These are phyloP conservation scores for Drosophila imparisetae DNA, from an alignment of 2,888 invertebrate species.

Conservation along the genomic window DNA sequence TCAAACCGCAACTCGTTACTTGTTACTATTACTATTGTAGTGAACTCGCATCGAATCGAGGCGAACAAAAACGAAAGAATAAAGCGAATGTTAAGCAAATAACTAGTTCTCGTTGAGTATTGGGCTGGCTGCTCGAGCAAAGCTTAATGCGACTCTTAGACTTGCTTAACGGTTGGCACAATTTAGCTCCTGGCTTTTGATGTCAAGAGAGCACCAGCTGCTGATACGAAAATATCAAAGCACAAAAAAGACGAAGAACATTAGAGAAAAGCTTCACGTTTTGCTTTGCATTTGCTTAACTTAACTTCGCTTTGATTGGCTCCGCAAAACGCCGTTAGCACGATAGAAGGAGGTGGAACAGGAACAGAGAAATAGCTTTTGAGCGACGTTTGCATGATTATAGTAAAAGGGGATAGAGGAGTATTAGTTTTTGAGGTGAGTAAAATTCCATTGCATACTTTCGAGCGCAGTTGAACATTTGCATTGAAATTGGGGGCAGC, in stretches of 20 bases:
- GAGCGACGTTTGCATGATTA: neutral
- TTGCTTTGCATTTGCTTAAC: conserved; percentile 6
- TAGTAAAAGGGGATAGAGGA: no score
- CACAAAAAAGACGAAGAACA: neutral
- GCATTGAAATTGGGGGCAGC: conserved; percentile 38
- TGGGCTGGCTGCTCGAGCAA: conserved; percentile 8
- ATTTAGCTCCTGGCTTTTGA: conserved; percentile 23
- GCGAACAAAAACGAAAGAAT: neutral
- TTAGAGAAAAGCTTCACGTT: conserved; percentile 3
- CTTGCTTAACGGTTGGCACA: conserved; percentile 17
- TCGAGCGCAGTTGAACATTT: conserved; percentile 30
- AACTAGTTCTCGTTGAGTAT: conserved; percentile 7
- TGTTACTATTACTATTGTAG: neutral
- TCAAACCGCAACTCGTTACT: neutral
- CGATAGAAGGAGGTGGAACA: neutral
- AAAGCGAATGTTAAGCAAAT: conserved; percentile 13
- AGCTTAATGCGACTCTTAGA: conserved; percentile 23
- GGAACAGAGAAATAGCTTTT: neutral
- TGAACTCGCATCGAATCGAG: neutral
- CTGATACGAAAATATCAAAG: conserved; percentile 14
- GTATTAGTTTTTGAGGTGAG: conserved; percentile 21
- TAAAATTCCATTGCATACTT: conserved; percentile 44
- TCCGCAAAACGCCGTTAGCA: conserved; percentile 4
- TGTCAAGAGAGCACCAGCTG: conserved; percentile 37
- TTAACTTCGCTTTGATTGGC: conserved; percentile 33